Conservation (phyloP, 2,113 vertebrate species). For the Lasiurus cinereus region DNA sequence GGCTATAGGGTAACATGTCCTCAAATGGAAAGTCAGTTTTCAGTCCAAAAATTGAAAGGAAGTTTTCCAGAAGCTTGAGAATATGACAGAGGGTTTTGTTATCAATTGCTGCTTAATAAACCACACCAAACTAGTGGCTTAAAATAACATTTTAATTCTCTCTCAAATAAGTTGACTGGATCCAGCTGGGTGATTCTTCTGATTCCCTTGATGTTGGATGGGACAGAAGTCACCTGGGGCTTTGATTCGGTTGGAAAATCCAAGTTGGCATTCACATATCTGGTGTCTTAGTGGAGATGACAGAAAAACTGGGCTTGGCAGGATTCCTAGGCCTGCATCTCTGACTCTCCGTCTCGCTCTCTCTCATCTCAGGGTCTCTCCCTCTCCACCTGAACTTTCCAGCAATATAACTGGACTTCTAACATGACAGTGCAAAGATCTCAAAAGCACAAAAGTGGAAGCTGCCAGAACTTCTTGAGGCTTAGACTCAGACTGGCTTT, state of each 20-base stretch:
- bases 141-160: neutral
- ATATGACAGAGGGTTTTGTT: neutral
- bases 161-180: neutral
- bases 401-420: neutral
- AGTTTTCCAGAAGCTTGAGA: neutral
- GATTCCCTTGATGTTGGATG: neutral
- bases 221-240: neutral
- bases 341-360: neutral
- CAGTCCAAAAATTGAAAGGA: neutral
- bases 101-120: neutral
- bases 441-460: neutral
- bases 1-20: neutral
- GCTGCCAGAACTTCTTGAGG: neutral
- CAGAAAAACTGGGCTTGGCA: neutral
- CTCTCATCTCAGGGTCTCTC: neutral
- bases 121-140: neutral
- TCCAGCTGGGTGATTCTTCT: neutral
- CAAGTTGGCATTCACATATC: neutral
- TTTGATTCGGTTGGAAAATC: neutral
- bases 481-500: neutral
- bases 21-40: slow-evolving; percentile 49
- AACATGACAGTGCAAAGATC: neutral
- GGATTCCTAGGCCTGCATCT: neutral
- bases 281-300: neutral
- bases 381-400: neutral